These are phyloP conservation scores for Jacana jacana DNA, from an alignment of 2,113 vertebrate species.

Conservation along the genomic window DNA sequence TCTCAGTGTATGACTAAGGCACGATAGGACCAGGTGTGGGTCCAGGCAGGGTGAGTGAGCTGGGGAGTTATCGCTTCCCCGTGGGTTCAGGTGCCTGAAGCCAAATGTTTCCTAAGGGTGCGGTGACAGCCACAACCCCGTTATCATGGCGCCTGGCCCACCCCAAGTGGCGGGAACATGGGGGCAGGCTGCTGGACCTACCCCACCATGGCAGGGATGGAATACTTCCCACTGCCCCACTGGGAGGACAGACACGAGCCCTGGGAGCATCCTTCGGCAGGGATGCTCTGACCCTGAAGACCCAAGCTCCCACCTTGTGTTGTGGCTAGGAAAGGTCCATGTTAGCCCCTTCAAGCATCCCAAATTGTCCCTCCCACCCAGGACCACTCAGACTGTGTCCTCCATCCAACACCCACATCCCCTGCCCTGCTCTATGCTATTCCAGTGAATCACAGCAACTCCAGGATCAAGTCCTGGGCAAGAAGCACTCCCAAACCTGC, in stretches of 20 bases:
- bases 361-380: neutral
- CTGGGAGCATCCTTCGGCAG: neutral
- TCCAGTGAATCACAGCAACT: fast-evolving
- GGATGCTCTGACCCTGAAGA: neutral
- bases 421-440: neutral
- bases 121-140: slow-evolving; percentile 46
- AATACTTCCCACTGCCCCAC: neutral
- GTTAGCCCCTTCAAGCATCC: neutral
- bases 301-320: fast-evolving
- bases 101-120: slow-evolving; percentile 70
- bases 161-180: fast-evolving
- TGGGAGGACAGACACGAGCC: fast-evolving
- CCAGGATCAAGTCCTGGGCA: neutral
- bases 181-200: neutral
- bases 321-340: neutral
- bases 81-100: slow-evolving; percentile 54
- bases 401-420: neutral
- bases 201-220: fast-evolving
- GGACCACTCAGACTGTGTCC: neutral
- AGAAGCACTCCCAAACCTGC: neutral
- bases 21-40: slow-evolving; percentile 47
- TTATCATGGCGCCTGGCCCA: slow-evolving; percentile 35
- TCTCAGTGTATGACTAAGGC: slow-evolving; percentile 41
- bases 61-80: neutral
- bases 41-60: neutral